Evolutionary conservation across 2,888 invertebrate genomes (phyloP), one percentile per base, ranked within the genome.

Genomic region (Thyatira batis): DNA sequence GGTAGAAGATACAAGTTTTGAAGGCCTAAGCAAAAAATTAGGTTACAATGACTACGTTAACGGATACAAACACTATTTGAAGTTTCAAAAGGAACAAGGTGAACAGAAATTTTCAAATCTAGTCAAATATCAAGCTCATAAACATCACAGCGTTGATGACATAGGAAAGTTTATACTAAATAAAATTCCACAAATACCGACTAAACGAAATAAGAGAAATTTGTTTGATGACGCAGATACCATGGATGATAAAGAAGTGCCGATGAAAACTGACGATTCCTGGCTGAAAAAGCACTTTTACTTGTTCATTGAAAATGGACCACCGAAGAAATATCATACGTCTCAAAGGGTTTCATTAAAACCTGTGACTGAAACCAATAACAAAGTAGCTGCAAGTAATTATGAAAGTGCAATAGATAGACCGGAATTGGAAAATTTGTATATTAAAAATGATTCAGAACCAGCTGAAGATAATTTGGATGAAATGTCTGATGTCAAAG

Each of bases 241-340:
- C 8, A 66, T 76, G 25, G 84, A 87, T 49, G 81, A 87, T 54
- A 82, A 81, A 59, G 87, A 86, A 53, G 57, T 81, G n/a, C 80
- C 87, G 0, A 85, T 85, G 1, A 87, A 84, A 68, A 84, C 73
- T 51, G 83, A 86, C 13, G 84, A 86, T 30, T 85, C 85, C 0
- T 89, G 89, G 89, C 84, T 89, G 52, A 86, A 79, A 53, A 88
- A 81, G 54, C 85, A 89, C 69, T 89, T 89, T 54, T 84, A 82
- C 53, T 51, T 88, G 11, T 85, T 82, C 49, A 66, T 84, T 13
- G 87, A 88, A 44, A 79, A 67, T 20, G 76, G 70, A 8, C 74
- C 83, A 1, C 80, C 82, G 1, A 85, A 76, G 53, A 87, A 86
- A 53, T 87, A 69, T 54, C 85, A 86, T 44, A 79, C 82, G 0